Base-by-base conservation (phyloP, 2,888 invertebrate species). In the Pollenia angustigena region DNA sequence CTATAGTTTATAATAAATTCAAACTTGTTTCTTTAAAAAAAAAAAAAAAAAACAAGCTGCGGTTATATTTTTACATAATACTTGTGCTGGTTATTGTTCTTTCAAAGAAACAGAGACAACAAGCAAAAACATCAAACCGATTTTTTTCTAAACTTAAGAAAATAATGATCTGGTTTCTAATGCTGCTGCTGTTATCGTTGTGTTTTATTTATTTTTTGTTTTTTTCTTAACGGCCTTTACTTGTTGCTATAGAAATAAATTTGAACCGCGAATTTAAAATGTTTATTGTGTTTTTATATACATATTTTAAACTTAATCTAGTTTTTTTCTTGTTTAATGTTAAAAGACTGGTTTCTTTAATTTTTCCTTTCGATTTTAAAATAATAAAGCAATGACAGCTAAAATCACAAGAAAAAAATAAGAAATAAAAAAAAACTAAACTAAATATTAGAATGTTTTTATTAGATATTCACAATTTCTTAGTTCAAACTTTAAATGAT, bases 261-360 rank as follows among this genome's bases (percentile, higher is more conserved):
- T 68, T 52, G 54, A 85, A 50, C 46, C 50, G 76, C 66, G 40
- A 81, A 60, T 76, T 71, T 54, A 23, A 85, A 69, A 75, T 40
- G 6, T 54, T 68, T 80, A 79, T 80, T 80, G 52, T 85, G 12
- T 74, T 79, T 66, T 75, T 81, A 40, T 32, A 32, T 32, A 32
- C 4, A 32, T 32, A 32, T 10, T 52, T 68, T 60, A 48, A 66
- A 62, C 23, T 76, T 71, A 83, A 66, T 83, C 86, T 71, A 83
- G 83, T 84, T 87, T 76, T 2, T 69, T 46, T 32, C 44, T 69
- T 60, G 58, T 62, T 16, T 44, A 79, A 84, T 69, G 62, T 46
- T 78, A 84, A 85, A 87, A 84, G 84, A 81, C 84, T 87, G 84
- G 84, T 87, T 84, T 87, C 62, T 84, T 78, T 78, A 46, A 76